Percentiles rank a stretch among this genome's conserved stretches.
phyloP scores from a whole-genome alignment of 1,140 invertebrate genomes.

The Drosophila persimilis region DNA sequence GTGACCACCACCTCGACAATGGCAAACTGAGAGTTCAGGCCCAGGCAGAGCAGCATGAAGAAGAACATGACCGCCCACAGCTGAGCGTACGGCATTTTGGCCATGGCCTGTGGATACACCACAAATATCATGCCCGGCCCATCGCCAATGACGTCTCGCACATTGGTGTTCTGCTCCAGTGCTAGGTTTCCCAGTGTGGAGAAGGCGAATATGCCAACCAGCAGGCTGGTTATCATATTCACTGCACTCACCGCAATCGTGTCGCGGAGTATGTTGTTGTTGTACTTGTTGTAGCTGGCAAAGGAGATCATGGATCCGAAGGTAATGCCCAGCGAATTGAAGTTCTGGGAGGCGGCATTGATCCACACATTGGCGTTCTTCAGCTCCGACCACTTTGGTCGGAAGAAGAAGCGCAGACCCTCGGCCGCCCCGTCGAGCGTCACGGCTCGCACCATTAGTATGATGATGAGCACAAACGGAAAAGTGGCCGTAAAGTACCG shows the following conservation, averaged over 20 bases:
- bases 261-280: constrained; percentile 94
- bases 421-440: constrained; percentile 91
- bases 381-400: constrained; percentile 93
- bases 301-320: constrained; percentile 97
- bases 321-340: constrained; percentile 95
- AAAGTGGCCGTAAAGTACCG: constrained; percentile 94
- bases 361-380: constrained; percentile 93
- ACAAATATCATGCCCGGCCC: constrained; percentile 95
- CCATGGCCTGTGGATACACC: constrained; percentile 94
- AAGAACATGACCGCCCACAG: constrained; percentile 95
- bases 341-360: constrained; percentile 95
- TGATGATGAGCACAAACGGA: constrained; percentile 91
- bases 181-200: constrained; percentile 94
- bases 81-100: constrained; percentile 93
- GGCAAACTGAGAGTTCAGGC: constrained; percentile 94
- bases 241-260: constrained; percentile 91
- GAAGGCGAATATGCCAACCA: constrained; percentile 94
- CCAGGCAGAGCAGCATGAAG: constrained; percentile 94
- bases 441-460: constrained; percentile 90
- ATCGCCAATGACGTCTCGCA: constrained; percentile 92
- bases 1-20: constrained; percentile 96
- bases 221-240: constrained; percentile 91
- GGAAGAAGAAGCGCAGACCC: constrained; percentile 93
- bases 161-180: constrained; percentile 89
- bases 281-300: constrained; percentile 96